Base-by-base conservation (phyloP, 2,888 invertebrate species). In the Neoaliturus tenellus region DNA sequence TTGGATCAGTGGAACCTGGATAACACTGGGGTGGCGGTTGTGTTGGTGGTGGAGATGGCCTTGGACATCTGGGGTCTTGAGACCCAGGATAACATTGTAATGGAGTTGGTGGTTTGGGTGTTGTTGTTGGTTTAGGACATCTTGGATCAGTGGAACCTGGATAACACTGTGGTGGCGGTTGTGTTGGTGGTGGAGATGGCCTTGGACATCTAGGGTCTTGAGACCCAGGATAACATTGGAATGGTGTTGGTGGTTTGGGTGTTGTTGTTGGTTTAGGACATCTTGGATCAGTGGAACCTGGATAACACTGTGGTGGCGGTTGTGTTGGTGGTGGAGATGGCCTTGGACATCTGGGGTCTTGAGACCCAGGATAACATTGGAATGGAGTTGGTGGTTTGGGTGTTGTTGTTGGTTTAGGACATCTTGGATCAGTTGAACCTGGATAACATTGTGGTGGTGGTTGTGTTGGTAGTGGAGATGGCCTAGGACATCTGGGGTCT, bases 141-240 rank as follows among this genome's bases (percentile, higher is more conserved):
- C 86, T 51, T 10, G 88, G 86, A 80, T 88, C 89, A 2, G 73
- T 86, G 2, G 88, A 87, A 28, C 89, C 89, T 1, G 89, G 89
- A 71, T 86, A 88, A 81, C 89, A 89, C 0, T 88, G 88, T 3
- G 88, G 88, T 14, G 67, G 87, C 2, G 25, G 62, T 14, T 88
- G 85, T 0, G 88, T 85, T 0, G 89, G 87, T 0, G 89, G 88
- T 0, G 89, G 67, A 4, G 84, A 69, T 73, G 69, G 80, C 25
- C 14, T 35, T 88, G 90, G 90, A 83, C 91, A 91, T 1, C 89
- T 87, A 0, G 91, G 90, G 85, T 92, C 91, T 89, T 86, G 88
- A 0, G 55, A 90, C 85, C 69, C 90, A 90, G 83, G 91, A 83
- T 88, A 91, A 58, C 92, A 89, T 25, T 85, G 58, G 86, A 3